Evolutionary conservation across 2,888 invertebrate genomes (phyloP).

Genomic region (Plemyria rubiginata): DNA sequence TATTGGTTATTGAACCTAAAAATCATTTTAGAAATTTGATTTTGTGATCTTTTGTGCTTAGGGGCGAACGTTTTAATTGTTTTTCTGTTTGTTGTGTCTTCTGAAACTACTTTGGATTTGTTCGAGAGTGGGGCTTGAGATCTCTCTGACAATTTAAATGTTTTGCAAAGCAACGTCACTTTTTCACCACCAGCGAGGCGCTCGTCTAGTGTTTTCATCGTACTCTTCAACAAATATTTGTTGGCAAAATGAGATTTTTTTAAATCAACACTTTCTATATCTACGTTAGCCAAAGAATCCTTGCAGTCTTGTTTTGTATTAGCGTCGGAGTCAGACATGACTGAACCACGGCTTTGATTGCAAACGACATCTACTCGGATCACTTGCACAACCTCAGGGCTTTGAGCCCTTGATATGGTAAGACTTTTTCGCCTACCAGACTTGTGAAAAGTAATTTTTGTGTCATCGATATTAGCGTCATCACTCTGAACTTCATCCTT

Average conservation of each 20-base stretch:
- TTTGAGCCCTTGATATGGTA: constrained; percentile 74
- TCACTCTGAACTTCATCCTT: constrained; percentile 43
- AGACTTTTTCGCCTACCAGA: constrained; percentile 73
- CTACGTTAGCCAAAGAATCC: constrained; percentile 35
- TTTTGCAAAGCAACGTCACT: constrained; percentile 77
- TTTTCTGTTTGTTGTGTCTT: constrained; percentile 32
- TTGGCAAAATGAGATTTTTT: constrained; percentile 61
- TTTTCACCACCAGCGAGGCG: constrained; percentile 71
- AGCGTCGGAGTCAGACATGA: constrained; percentile 59
- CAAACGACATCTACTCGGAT: constrained; percentile 81
- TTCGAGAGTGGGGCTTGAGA: constrained; percentile 38
- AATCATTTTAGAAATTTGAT: constrained; percentile 15
- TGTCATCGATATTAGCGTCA: constrained; percentile 49
- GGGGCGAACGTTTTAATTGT: constrained; percentile 15
- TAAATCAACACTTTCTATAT: constrained; percentile 47
- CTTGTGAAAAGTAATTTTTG: constrained; percentile 67
- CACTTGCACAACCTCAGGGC: constrained; percentile 78
- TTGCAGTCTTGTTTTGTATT: constrained; percentile 49
- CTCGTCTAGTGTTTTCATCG: constrained; percentile 71
- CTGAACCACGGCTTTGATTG: constrained; percentile 57
- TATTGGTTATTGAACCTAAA: constrained; percentile 12
- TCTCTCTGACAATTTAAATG: constrained; percentile 70
- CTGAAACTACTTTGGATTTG: constrained; percentile 38
- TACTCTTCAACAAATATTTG: constrained; percentile 73
- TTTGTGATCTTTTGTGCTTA: constrained; percentile 10